Conservation (phyloP, 2,797 vertebrate genomes). For the Tenualosa ilisha region DNA sequence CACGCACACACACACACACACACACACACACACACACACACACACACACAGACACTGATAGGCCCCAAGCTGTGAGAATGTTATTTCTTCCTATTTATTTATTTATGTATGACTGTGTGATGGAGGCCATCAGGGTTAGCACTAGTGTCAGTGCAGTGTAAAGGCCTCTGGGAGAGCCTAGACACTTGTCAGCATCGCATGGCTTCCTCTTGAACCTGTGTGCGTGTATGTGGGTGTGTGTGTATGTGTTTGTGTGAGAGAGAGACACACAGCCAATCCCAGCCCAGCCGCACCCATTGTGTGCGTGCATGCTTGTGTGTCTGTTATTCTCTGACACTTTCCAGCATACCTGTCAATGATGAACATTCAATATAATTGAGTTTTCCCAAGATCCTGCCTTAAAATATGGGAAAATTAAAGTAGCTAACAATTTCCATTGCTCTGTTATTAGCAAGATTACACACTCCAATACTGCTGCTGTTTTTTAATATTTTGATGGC, state of each 20-base stretch:
- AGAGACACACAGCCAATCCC: neutral
- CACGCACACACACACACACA: neutral
- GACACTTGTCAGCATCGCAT: constrained; percentile 25
- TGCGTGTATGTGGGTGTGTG: neutral
- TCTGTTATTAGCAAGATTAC: too few species aligned
- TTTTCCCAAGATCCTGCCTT: too few species aligned
- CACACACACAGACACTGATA: neutral
- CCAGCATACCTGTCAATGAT: too few species aligned
- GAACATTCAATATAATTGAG: too few species aligned
- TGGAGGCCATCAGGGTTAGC: neutral
- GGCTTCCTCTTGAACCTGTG: neutral
- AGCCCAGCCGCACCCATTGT: neutral
- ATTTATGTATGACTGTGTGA: constrained; percentile 24
- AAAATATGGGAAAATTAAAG: too few species aligned
- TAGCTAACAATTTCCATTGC: too few species aligned
- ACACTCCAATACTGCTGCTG: too few species aligned
- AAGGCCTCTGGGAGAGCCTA: neutral
- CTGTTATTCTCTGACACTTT: too few species aligned
- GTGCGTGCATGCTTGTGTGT: neutral
- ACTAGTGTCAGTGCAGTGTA: neutral
- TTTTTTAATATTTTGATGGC: too few species aligned
- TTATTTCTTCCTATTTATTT: constrained; percentile 37
- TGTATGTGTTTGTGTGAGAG: too few species aligned
- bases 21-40: constrained; percentile 8
- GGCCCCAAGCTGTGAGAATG: neutral